Evolutionary conservation across 2,113 vertebrate species (phyloP).

Genomic region (Pelvicachromis taeniatus): DNA sequence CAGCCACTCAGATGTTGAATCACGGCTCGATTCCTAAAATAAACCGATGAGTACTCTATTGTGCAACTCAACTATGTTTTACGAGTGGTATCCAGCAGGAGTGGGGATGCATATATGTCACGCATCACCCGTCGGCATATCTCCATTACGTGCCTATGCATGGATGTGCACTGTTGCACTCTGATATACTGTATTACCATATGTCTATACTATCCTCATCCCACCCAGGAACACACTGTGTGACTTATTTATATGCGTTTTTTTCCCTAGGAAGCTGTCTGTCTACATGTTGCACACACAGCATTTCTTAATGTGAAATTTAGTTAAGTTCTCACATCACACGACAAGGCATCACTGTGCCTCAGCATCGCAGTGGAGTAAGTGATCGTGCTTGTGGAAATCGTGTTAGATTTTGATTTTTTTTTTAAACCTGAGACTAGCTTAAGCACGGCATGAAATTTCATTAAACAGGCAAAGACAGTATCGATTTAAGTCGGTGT

Average conservation of each 20-base stretch:
- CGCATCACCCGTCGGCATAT: slow-evolving; percentile 12
- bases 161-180: neutral
- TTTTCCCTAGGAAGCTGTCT: neutral
- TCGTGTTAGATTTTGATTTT: neutral
- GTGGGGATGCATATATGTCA: neutral
- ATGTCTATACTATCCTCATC: neutral
- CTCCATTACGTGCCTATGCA: neutral
- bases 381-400: neutral
- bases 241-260: slow-evolving; percentile 46
- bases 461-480: slow-evolving; percentile 1
- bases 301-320: neutral
- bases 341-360: neutral
- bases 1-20: slow-evolving; percentile 52
- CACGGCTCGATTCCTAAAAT: slow-evolving; percentile 48
- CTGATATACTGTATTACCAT: slow-evolving; percentile 4
- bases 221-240: neutral
- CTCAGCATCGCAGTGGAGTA: neutral
- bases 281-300: neutral
- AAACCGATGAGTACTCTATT: slow-evolving; percentile 20
- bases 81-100: neutral
- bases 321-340: neutral
- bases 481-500: slow-evolving; percentile 19
- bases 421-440: neutral
- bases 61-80: slow-evolving; percentile 4
- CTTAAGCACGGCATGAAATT: neutral